Evolutionary conservation across 2,888 invertebrate genomes (phyloP), one percentile per base, ranked within the genome.

Genomic region (Sipunculus nudus): DNA sequence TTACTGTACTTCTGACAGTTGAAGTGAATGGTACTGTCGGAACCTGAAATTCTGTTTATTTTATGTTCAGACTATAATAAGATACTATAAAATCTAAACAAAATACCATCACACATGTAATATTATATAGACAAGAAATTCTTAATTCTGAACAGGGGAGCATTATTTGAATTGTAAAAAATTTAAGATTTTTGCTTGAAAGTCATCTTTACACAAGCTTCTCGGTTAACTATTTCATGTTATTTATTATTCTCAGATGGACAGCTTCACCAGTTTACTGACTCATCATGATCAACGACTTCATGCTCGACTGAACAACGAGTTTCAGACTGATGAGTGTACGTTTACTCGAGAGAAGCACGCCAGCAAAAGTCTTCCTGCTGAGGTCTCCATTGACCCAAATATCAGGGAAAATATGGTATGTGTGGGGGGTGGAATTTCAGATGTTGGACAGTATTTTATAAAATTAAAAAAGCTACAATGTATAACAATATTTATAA

Each of bases 321-420:
- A 74, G 53, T 81, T 78, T 67, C 67, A 77, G 10, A 53, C 70
- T 26, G 77, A 80, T 39, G 80, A 81, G 58, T 76, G 77, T 77
- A 72, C 73, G 47, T 81, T 78, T 64, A 72, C 72, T 6, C 63
- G 65, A 29, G 78, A 76, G 53, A 69, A 64, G 25, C 62, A 73
- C 32, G 68, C 71, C 38, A 72, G 67, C 28, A 71, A 63, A 50
- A 59, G 63, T 25, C 49, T 63, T 55, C 56, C 65, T 31, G 45
- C 43, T 21, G 65, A 63, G 19, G 49, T 63, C 13, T 61, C 61
- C 1, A 58, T 64, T 21, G 53, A 64, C 40, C 53, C 61, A 16
- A 47, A 53, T n/a, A 48, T 63, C 10, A 60, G 77, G 21, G 66
- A 71, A n/a, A 61, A 73, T 53, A 70, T 70, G 73, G 79, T 79